Conservation (phyloP, 2,113 vertebrate genomes). For the Grus americana region DNA sequence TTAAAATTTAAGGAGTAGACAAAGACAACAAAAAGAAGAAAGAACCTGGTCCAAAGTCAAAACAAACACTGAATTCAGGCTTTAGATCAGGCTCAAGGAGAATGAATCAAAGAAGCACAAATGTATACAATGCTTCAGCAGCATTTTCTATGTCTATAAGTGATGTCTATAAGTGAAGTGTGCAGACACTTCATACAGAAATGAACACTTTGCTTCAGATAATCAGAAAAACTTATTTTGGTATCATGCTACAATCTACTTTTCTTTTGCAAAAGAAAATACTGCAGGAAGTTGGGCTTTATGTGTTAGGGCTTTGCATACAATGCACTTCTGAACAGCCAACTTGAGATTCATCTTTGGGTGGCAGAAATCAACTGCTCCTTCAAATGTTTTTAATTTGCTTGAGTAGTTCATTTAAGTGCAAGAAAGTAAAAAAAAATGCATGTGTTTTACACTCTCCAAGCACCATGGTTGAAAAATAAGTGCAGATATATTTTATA, state of each 20-base stretch:
- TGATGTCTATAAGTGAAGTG: background rate
- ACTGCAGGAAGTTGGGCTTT: background rate
- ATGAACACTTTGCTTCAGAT: background rate
- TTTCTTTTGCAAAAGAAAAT: background rate
- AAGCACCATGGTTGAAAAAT: background rate
- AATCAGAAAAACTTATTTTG: background rate
- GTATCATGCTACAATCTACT: background rate
- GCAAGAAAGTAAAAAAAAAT: background rate
- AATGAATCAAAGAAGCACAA: background rate
- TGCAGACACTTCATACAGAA: background rate
- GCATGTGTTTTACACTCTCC: background rate
- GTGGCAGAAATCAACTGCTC: background rate
- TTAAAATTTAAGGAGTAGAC: background rate
- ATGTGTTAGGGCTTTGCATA: background rate
- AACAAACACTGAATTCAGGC: background rate
- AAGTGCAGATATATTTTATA: background rate
- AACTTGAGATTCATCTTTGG: background rate
- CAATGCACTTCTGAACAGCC: background rate
- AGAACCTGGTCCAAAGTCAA: background rate
- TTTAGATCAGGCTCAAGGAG: background rate
- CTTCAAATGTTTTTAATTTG: background rate
- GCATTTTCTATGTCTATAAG: background rate
- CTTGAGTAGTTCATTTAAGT: background rate
- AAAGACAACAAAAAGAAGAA: background rate
- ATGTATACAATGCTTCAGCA: background rate